Evolutionary conservation across 2,888 invertebrate genomes (phyloP).

Genomic region (Apodemia zela): DNA sequence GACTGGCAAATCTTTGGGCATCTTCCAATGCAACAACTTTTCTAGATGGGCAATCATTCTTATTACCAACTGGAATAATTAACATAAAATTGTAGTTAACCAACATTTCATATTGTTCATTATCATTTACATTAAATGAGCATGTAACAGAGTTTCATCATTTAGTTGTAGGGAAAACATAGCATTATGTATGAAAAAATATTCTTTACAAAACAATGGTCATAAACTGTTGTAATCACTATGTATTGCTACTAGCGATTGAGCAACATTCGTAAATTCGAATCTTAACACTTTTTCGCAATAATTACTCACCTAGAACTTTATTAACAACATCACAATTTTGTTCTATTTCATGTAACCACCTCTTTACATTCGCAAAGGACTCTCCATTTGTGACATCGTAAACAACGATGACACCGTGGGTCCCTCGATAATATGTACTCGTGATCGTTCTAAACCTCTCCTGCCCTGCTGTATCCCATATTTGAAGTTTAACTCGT

Average conservation of each 20-base stretch:
- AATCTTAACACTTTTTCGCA: background rate
- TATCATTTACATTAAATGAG: background rate
- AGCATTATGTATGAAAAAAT: background rate
- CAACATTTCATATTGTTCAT: conserved; percentile 3
- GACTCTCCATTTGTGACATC: conserved; percentile 99
- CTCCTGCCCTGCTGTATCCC: conserved; percentile 99
- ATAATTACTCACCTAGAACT: conserved; percentile 88
- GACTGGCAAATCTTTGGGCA: conserved; percentile 97
- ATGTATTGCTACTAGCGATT: background rate
- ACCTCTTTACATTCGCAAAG: conserved; percentile 99
- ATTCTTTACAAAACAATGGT: conserved; percentile 1
- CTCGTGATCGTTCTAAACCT: conserved; percentile 99
- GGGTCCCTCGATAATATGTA: conserved; percentile 99
- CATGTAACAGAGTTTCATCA: conserved; percentile 2
- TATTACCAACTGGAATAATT: conserved; percentile 91
- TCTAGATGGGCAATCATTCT: conserved; percentile 95
- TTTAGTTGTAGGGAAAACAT: background rate
- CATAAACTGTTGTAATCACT: conserved; percentile 7
- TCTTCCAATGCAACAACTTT: conserved; percentile 98
- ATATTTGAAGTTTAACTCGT: conserved; percentile 96
- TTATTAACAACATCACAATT: conserved; percentile 99
- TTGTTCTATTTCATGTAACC: conserved; percentile 99
- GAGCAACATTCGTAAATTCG: background rate
- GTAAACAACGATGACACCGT: conserved; percentile 99
- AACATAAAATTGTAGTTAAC: conserved; percentile 17